Conservation (phyloP, 2,888 invertebrate species). For the Drosophila anomelani region DNA sequence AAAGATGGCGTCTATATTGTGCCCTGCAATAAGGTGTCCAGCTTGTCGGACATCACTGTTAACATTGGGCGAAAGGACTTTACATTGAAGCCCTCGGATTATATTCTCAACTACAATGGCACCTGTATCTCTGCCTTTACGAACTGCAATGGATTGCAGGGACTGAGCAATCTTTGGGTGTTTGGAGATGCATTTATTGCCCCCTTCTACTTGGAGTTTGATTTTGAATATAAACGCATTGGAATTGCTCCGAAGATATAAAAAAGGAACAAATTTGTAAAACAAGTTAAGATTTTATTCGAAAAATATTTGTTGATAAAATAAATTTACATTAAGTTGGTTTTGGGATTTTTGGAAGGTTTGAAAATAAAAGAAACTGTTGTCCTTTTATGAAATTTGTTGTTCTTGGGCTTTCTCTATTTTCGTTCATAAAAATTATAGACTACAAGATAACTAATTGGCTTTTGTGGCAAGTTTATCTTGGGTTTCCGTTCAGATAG, state of each 20-base stretch:
- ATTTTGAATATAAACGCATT: conserved; percentile 92
- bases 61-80: conserved; percentile 90
- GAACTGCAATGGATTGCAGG: conserved; percentile 83
- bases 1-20: conserved; percentile 91
- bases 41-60: conserved; percentile 91
- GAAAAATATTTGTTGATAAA: background rate
- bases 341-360: background rate
- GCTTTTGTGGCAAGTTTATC: no score
- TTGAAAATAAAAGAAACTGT: background rate
- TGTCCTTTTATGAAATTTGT: no score
- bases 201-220: conserved; percentile 96
- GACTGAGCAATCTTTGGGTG: conserved; percentile 90
- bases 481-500: background rate
- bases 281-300: background rate
- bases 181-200: conserved; percentile 98
- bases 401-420: no score
- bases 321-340: background rate
- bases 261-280: no score
- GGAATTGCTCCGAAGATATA: conserved; percentile 90
- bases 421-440: no score
- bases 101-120: conserved; percentile 87
- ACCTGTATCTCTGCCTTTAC: conserved; percentile 96
- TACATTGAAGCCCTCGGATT: conserved; percentile 91
- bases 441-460: no score
- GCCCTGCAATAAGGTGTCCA: conserved; percentile 90